A percentile compares a stretch with the other conserved stretches of the same genome.
Conservation (phyloP, 2,113 vertebrate species). For the Chamaea fasciata region DNA sequence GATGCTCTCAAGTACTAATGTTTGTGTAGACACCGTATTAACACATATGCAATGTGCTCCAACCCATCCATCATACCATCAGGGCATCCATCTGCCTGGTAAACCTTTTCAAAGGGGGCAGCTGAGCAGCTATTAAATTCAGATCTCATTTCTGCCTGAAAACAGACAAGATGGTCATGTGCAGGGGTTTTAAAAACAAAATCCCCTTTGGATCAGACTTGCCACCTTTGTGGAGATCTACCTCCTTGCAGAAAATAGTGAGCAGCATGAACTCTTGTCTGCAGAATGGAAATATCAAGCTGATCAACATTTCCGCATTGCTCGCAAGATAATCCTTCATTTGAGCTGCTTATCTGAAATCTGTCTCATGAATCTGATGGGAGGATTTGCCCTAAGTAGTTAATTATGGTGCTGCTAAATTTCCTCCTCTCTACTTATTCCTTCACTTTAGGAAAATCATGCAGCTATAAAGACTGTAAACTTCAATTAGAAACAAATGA, state of each 20-base stretch:
- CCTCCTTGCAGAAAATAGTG: conserved; percentile 23
- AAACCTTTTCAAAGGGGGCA: not conserved
- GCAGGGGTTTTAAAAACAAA: not conserved
- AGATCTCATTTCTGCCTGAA: not conserved
- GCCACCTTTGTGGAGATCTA: conserved; percentile 4
- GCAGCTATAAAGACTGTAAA: not conserved
- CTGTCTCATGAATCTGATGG: conserved; percentile 44
- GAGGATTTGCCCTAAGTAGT: conserved; percentile 55
- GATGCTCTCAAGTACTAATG: not conserved
- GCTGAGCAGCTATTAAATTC: not conserved
- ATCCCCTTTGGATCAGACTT: not conserved
- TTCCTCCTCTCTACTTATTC: conserved; percentile 14
- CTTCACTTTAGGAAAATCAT: not conserved
- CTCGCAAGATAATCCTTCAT: conserved; percentile 55
- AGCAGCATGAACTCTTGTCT: conserved; percentile 14
- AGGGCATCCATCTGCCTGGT: not conserved
- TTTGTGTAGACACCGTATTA: not conserved
- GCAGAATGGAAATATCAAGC: conserved; percentile 55
- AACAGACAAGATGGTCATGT: not conserved
- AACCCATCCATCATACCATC: not conserved
- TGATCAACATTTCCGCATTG: conserved; percentile 56
- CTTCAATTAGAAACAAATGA: not conserved
- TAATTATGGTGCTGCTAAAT: conserved; percentile 53
- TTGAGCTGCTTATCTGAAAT: conserved; percentile 67
- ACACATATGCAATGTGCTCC: not conserved